Base-by-base conservation (phyloP, 2,888 invertebrate genomes). In the Archips xylosteana region DNA sequence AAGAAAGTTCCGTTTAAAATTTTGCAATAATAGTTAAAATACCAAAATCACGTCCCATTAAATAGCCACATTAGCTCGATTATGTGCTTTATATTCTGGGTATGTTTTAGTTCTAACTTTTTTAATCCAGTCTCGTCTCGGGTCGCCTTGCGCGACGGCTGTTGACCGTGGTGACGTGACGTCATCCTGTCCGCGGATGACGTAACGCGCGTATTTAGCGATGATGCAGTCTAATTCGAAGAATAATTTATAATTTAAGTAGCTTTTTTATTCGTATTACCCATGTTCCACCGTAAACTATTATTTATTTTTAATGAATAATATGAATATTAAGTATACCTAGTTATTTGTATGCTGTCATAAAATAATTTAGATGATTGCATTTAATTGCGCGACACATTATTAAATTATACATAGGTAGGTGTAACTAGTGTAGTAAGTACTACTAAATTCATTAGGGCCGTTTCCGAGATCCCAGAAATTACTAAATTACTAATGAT, bases 121-220 rank as follows among this genome's bases (percentile, higher is more conserved):
- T 67, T 45, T 70, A 71, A 75, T 67, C 60, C 32, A 23, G 42
- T 45, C 63, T 32, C 64, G 51, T 32, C 67, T 78, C 45, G 3
- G 78, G 77, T 78, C 80, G 77, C 71, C 75, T 74, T 71, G 74
- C 49, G 60, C 70, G 70, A 71, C 78, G 86, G 86, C 77, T 85
- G 81, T 85, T 88, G 87, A 88, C 88, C 88, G 86, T 88, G 88
- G 78, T 60, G 75, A 54, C 59, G 67, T 85, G 83, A 85, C 87
- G 86, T 83, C 84, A 81, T 78, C 76, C 59, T 61, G 67, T 77
- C 79, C 71, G 70, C 64, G 74, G 78, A 59, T 77, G 77, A 76
- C 77, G 77, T 75, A 75, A 77, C 61, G 68, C 54, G 66, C 71
- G 63, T 72, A 72, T 66, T 68, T 67, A 63, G 70, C 71, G 71